Evolutionary conservation across 2,797 vertebrate genomes (phyloP), one percentile per base, ranked within the genome.

Genomic region (Florisuga fusca): DNA sequence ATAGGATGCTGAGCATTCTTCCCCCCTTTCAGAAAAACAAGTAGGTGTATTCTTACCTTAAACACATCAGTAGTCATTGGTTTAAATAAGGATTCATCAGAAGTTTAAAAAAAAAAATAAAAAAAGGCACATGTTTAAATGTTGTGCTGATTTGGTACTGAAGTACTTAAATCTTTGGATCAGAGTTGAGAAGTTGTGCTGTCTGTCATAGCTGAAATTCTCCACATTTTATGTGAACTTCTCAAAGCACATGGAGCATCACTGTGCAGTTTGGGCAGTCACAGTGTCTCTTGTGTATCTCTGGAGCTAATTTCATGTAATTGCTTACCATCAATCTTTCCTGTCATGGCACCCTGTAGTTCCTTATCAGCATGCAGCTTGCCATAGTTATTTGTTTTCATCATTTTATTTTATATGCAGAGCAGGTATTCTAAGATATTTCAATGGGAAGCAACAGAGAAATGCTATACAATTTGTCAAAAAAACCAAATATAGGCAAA

Each of bases 391-490:
- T 14, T 91, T 66, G 31, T 87, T 93, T 93, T 63, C 45, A 61
- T 76, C 73, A 54, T 81, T 78, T 83, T 74, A n/a, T 86, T 89
- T 93, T 75, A 73, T 63, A 87, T 84, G 34, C 57, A 79, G 67
- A 76, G 17, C 18, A 1, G 87, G 92, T 90, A 74, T 91, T 88
- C 62, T 59, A 71, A 82, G 45, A 29, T 76, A 84, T 46, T 89
- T 84, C 57, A 87, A 34, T 1, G 14, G 84, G 43, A 80, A 95
- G 55, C 34, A 82, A 51, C 84, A 61, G 15, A 78, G 77, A 82
- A 87, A 79, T 86, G 48, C 33, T 79, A 8, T 67, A 57, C 34
- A 43, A 10, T 54, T 11, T 73, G 48, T 90, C 80, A 76, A 25
- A 51, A 79, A 78, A 89, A 26, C 38, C 45, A 69, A 48, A 31